Percentiles rank a stretch among this genome's conserved stretches.
Evolutionary conservation across 53 echinoderm and acorn worm species (phyloP).

Genomic region (Luidia sarsii): DNA sequence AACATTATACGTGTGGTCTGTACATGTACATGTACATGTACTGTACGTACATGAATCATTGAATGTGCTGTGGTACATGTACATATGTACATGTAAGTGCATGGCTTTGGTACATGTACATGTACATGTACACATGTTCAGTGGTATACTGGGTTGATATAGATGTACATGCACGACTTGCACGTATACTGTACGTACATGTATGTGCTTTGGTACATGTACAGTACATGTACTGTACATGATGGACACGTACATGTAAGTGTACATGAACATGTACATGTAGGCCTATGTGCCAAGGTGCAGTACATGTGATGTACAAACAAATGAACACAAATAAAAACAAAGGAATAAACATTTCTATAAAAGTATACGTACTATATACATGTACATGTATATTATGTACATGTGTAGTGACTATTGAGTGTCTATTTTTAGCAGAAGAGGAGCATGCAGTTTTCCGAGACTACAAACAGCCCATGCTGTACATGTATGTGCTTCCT

Average conservation of each 20-base stretch:
- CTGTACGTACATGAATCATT: neutral
- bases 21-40: slow-evolving; percentile 1
- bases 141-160: no score
- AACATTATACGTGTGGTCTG: neutral
- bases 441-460: no score
- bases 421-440: no score
- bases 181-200: no score
- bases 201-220: neutral
- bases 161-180: neutral
- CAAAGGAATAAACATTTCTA: neutral
- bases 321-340: neutral
- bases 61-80: neutral
- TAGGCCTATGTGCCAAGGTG: neutral
- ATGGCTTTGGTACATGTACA: neutral
- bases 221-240: neutral
- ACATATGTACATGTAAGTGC: neutral
- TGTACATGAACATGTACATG: neutral
- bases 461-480: no score
- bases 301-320: neutral
- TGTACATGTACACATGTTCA: neutral
- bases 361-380: neutral
- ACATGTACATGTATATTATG: slow-evolving; percentile 6
- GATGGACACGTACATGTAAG: neutral
- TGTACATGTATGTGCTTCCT: no score
- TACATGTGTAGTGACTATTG: no score